These are phyloP conservation scores for Notarius quadriscutis DNA, from an alignment of 2,113 vertebrate species.

Conservation along the genomic window DNA sequence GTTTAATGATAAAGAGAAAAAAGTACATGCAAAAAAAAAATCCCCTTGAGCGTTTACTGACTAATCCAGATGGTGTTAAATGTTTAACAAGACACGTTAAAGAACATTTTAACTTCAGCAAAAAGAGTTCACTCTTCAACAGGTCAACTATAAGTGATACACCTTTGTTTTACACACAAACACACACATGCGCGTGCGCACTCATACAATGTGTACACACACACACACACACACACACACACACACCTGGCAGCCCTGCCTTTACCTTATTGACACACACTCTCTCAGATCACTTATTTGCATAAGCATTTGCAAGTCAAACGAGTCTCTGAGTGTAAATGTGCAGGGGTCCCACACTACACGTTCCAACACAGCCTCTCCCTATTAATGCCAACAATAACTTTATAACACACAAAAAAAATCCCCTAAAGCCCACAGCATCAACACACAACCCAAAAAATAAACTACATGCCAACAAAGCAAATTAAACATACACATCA, in stretches of 20 bases:
- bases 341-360: slow-evolving; percentile 27
- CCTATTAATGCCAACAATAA: not conserved
- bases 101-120: slow-evolving; percentile 18
- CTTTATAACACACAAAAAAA: slow-evolving; percentile 2
- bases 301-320: slow-evolving; percentile 53
- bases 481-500: slow-evolving; percentile 7
- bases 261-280: slow-evolving; percentile 50
- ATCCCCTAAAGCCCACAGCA: not conserved
- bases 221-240: slow-evolving; percentile 22
- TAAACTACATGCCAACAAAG: not conserved
- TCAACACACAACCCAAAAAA: not conserved
- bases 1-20: slow-evolving; percentile 9
- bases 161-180: slow-evolving; percentile 20
- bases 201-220: slow-evolving; percentile 3
- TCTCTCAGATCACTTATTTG: slow-evolving; percentile 46
- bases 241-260: slow-evolving; percentile 43
- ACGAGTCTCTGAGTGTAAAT: slow-evolving; percentile 31
- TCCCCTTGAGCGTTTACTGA: slow-evolving; percentile 18
- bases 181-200: slow-evolving; percentile 11
- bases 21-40: not conserved
- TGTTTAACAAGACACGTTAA: slow-evolving; percentile 20
- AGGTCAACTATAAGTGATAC: slow-evolving; percentile 5
- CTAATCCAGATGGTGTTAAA: slow-evolving; percentile 8
- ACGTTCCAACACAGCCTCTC: slow-evolving; percentile 9
- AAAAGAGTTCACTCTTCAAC: not conserved